phyloP scores from a whole-genome alignment of 2,888 invertebrate genomes.

The Caenorhabditis japonica region DNA sequence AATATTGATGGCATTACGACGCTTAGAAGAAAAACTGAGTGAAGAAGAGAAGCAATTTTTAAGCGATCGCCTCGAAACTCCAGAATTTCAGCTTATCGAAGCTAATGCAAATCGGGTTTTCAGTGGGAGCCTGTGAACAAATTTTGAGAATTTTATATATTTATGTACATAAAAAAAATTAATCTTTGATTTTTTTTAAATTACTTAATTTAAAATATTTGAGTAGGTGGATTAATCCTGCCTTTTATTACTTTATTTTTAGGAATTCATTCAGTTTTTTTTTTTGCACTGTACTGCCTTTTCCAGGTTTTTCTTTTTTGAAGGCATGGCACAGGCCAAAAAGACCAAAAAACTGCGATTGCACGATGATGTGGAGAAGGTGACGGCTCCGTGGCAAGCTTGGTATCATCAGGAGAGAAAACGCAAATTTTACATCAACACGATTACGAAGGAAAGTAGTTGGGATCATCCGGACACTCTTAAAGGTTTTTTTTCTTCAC shows the following conservation, averaged over 20 bases:
- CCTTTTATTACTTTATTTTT: background rate
- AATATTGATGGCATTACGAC: conserved; percentile 54
- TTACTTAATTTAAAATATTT: no score
- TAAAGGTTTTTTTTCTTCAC: no score
- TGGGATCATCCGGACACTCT: conserved; percentile 17
- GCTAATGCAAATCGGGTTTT: conserved; percentile 38
- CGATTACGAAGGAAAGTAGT: conserved; percentile 11
- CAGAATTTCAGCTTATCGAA: conserved; percentile 38
- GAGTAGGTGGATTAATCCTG: no score
- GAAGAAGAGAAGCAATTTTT: conserved; percentile 53
- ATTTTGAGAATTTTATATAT: no score
- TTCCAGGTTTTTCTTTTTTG: background rate
- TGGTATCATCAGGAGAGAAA: conserved; percentile 9
- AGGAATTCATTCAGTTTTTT: background rate
- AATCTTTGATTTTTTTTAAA: background rate
- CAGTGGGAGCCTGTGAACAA: conserved; percentile 16
- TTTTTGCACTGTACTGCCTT: background rate
- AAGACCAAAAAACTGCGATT: conserved; percentile 11
- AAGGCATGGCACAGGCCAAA: background rate
- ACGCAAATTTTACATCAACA: conserved; percentile 19
- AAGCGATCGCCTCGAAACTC: conserved; percentile 18
- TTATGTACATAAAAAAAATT: no score
- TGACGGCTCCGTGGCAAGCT: conserved; percentile 24
- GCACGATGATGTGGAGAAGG: background rate
- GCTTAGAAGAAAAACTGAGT: conserved; percentile 48